Percentiles rank a stretch among this genome's conserved stretches.
phyloP scores from a whole-genome alignment of 1,140 invertebrate species.

The Cyphomyrmex costatus region DNA sequence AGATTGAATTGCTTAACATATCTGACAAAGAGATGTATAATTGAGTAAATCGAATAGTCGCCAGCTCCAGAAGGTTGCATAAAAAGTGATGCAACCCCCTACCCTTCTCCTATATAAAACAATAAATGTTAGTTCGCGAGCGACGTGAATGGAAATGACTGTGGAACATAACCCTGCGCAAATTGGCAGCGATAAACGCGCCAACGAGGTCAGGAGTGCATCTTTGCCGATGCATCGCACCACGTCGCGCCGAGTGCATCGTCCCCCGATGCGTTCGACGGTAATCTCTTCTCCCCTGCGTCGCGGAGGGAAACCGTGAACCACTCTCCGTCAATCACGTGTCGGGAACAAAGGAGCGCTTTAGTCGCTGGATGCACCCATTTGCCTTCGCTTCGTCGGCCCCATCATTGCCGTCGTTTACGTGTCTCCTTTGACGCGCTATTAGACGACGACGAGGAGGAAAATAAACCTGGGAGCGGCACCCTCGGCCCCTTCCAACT shows the following conservation, averaged over 20 bases:
- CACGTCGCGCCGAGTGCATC: slow-evolving; percentile 35
- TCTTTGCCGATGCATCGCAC: slow-evolving; percentile 13
- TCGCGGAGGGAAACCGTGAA: slow-evolving; percentile 57
- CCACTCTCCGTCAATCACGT: slow-evolving; percentile 74
- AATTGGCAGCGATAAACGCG: slow-evolving; percentile 53
- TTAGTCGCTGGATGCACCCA: slow-evolving; percentile 72
- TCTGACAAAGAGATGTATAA: too few species aligned
- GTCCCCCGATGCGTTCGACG: slow-evolving; percentile 54
- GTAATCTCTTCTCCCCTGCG: slow-evolving; percentile 62
- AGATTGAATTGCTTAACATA: too few species aligned
- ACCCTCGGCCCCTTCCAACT: slow-evolving; percentile 5
- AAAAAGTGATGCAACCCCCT: background rate
- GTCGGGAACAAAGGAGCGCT: slow-evolving; percentile 75
- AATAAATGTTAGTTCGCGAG: background rate
- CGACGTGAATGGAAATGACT: slow-evolving; percentile 1
- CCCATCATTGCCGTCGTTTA: slow-evolving; percentile 60
- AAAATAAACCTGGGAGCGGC: slow-evolving; percentile 55
- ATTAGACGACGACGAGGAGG: slow-evolving; percentile 57
- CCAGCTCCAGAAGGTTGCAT: background rate
- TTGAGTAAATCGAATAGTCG: background rate
- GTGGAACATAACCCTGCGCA: slow-evolving; percentile 21
- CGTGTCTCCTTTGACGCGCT: slow-evolving; percentile 70
- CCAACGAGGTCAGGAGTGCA: slow-evolving; percentile 51
- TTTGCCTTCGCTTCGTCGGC: slow-evolving; percentile 68
- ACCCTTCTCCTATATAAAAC: background rate